Base-by-base conservation (phyloP, 2,888 invertebrate genomes). In the Hanleya hanleyi region DNA sequence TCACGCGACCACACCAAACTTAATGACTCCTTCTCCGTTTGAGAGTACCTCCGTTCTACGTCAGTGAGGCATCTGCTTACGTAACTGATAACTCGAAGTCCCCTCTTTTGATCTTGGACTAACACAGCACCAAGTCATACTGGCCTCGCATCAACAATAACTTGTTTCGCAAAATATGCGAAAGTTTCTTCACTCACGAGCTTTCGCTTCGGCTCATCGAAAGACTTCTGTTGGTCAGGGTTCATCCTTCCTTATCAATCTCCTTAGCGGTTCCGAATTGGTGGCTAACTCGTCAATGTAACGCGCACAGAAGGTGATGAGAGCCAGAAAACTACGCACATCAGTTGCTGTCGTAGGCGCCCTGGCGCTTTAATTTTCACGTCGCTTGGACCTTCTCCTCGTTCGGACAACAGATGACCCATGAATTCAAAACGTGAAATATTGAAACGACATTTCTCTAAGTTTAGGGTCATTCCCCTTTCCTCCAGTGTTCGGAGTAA, bases 391-490 rank as follows among this genome's bases (percentile, higher is more conserved):
- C 65, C 57, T 7, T 74, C 57, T 33, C 69, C 71, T 32, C 61
- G 36, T 32, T 67, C 41, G 37, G 76, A 65, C 47, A 77, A 38
- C 22, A 51, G 29, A 62, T 77, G 74, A 33, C 72, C 74, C 69
- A 76, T 61, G 32, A 71, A 76, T 15, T 22, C 38, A 0, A 74
- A 4, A 32, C 77, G 26, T 6, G 68, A 47, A 68, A 79, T 72
- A 35, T 72, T 73, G 57, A 81, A 79, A 68, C 77, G 32, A 70
- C 78, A 80, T 68, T 81, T 81, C 1, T 74, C 70, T 64, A n/a
- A 22, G 66, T 77, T 78, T n/a, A 81, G 26, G 1, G 76, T 82
- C 4, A 82, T 22, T n/a, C 76, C 73, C 26, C 75, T 73, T 18
- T 72, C 75, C 36, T 57, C 32, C 9, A 82, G n/a, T 33, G 49